A percentile compares a stretch with the other conserved stretches of the same genome.
These are phyloP conservation scores for Cyprinodon variegatus DNA, from an alignment of 2,113 vertebrate genomes.

Conservation along the genomic window DNA sequence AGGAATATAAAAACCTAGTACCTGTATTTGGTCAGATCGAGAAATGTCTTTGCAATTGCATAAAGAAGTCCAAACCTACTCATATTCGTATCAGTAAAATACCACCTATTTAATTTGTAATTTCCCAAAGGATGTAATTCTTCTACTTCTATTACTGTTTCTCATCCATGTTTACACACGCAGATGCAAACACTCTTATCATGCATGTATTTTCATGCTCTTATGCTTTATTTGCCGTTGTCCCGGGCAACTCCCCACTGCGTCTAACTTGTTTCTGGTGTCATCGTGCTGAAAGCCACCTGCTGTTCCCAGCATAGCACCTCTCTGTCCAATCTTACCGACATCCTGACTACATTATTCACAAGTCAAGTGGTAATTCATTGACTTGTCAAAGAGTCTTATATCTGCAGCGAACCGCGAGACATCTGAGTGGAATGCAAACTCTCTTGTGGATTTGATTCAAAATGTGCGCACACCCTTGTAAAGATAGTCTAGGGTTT, in stretches of 20 bases:
- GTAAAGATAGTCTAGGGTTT: background rate
- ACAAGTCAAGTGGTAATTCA: conserved; percentile 45
- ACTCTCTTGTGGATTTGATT: background rate
- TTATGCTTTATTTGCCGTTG: conserved; percentile 64
- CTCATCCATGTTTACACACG: background rate
- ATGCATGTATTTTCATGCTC: conserved; percentile 42
- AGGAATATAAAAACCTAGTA: conserved; percentile 5
- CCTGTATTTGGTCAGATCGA: background rate
- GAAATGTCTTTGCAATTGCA: conserved; percentile 6
- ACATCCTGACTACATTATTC: conserved; percentile 69
- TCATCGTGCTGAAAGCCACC: conserved; percentile 72
- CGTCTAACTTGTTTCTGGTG: conserved; percentile 57
- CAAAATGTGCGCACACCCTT: conserved; percentile 10
- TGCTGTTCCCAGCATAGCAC: conserved; percentile 73
- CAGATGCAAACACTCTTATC: conserved; percentile 12
- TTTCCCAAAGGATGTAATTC: conserved; percentile 61
- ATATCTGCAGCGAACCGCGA: conserved; percentile 34
- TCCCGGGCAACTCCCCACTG: conserved; percentile 61
- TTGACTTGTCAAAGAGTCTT: conserved; percentile 36
- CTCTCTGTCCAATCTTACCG: conserved; percentile 43
- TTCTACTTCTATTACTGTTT: conserved; percentile 13
- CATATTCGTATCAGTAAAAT: conserved; percentile 56
- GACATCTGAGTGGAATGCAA: conserved; percentile 23
- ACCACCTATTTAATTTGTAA: conserved; percentile 61
- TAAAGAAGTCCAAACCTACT: conserved; percentile 31